Base-by-base conservation (phyloP, 2,888 invertebrate genomes). In the Leucophora obtusa region DNA sequence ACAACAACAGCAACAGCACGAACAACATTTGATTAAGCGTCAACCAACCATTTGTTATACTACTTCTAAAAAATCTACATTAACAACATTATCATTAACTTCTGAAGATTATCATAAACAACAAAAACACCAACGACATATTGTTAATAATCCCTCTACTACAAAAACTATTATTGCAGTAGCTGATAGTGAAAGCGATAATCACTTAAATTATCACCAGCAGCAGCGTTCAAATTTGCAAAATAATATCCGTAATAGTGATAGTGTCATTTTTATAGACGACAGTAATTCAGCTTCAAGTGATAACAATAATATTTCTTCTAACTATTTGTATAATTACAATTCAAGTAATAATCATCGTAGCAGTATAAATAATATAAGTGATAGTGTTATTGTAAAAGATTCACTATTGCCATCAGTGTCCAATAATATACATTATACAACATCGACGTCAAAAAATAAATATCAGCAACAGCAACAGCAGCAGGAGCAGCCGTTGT, bases 351-450 rank as follows among this genome's bases (percentile, higher is more conserved):
- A 14, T n/a, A 14, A 38, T 14, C 11, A 1, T 9, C 38, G 53
- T 79, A 73, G 58, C 17, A 81, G 71, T 81, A 65, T 86, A 83
- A 83, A 87, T 86, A 78, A 84, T 86, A 76, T 86, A 87, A 80
- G 15, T 14, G 11, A 58, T 60, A 17, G 54, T 14, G 60, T 54
- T 6, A 50, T 17, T 38, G 10, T 51, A 5, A 76, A 58, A 28
- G 58, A 47, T 6, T 47, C 66, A 18, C n/a, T 63, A 35, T 62
- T 73, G 51, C 8, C 54, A 14, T 56, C n/a, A n/a, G n/a, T 78
- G 28, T 24, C 69, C 7, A 74, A 66, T 15, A 77, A 77, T 47
- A 75, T 76, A 59, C 69, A 79, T 38, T 73, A 73, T 51, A 51
- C 35, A 3, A 60, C 53, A 15, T 24, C 58, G 7, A 8, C 63